Evolutionary conservation across 2,888 invertebrate species (phyloP), one percentile per base, ranked within the genome.

Genomic region (Ophonus ardosiacus): DNA sequence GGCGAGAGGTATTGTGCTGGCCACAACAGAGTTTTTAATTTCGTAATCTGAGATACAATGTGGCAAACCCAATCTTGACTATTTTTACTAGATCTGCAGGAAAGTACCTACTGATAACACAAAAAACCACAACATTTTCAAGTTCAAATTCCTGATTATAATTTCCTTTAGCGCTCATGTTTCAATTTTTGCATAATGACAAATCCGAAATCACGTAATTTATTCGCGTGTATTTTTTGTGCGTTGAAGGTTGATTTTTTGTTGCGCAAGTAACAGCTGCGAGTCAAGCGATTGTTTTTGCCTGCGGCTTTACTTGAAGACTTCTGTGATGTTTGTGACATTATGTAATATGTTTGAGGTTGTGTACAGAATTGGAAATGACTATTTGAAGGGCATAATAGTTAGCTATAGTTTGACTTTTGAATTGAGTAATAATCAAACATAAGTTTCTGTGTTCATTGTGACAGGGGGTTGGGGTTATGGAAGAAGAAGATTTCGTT

Each of bases 221-320:
- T n/a, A 68, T 15, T 24, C 15, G 38, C 31, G 7, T 2, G 21
- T 31, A 13, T 63, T 68, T 65, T 68, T 68, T 68, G 31, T 31
- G n/a, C 15, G 21, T 13, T 68, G 68, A 68, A 68, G 68, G 68
- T 38, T 68, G 68, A 0, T 68, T 68, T 68, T 68, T 68, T 68
- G 68, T 31, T 7, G 38, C 38, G 31, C 68, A 15, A 31, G 68
- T 13, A n/a, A 38, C 38, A 65, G 38, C 38, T 38, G 68, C 63
- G 63, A 10, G 21, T 7, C 13, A 0, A 63, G 15, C n/a, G 40
- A 68, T 38, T 68, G 68, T 68, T 68, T 68, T 68, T 68, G 68
- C n/a, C 31, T 7, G 15, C 68, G 68, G 68, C 68, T 38, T 63
- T 31, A 68, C 68, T 68, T 15, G 43, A 51, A 51, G 10, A 13